Base-by-base conservation (phyloP, 2,888 invertebrate species). In the Lasioglossum morio region DNA sequence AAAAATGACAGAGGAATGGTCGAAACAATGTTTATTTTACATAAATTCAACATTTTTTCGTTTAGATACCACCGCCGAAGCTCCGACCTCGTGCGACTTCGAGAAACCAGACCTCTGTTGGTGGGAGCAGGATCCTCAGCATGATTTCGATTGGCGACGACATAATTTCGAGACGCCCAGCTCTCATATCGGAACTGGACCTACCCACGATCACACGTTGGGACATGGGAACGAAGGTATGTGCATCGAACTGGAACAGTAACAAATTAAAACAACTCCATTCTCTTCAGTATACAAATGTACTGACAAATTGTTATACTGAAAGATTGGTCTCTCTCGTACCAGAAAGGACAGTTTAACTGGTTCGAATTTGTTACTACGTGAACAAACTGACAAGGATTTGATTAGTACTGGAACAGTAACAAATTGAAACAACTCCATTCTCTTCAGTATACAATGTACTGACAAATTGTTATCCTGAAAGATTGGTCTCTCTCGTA, bases 131-230 rank as follows among this genome's bases (percentile, higher is more conserved):
- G 98, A 98, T 82, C 95, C 96, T 0, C 95, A 96, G 0, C 97
- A 97, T 86, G 97, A 97, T 93, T 97, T 98, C 88, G 97, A 97
- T 89, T 98, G 98, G 98, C 95, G 93, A 19, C 95, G 98, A 19
- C 95, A 97, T 72, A 97, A 97, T 91, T 96, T 95, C 77, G 96
- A 96, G 73, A 97, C 97, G 0, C 97, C 97, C 0, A 97, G 97
- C 80, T 96, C 96, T 0, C 96, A 96, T 83, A 95, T 97, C 1
- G 96, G 96, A 0, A 98, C 98, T 0, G 98, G 98, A 7, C 98
- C 98, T 0, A 96, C 96, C 0, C 96, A 96, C 90, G 98, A 98
- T 93, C 98, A 98, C 91, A 98, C 98, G 0, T 95, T 96, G 16
- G 97, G 97, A 1, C 91, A 92, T 1, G 95, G 95, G 48, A 93